Percentiles rank a stretch among this genome's conserved stretches.
Evolutionary conservation across 2,113 vertebrate genomes (phyloP).

Genomic region (Scortum barcoo): DNA sequence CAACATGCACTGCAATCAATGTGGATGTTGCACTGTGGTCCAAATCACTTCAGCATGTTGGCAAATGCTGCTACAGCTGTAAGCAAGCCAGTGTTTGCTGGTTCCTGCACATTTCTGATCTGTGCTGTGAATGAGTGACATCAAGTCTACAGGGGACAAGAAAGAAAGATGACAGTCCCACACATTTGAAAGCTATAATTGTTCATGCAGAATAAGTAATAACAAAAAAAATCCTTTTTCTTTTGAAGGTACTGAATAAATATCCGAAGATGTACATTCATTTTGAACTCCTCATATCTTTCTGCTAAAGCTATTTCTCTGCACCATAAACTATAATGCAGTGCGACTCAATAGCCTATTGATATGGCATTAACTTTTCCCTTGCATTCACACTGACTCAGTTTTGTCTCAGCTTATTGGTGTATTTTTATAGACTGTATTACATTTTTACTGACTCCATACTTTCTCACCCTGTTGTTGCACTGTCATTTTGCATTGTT

Average conservation of each 20-base stretch:
- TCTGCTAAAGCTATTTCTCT: constrained; percentile 19
- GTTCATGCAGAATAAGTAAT: not conserved
- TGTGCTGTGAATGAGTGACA: not conserved
- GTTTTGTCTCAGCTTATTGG: constrained; percentile 49
- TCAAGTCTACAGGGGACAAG: not conserved
- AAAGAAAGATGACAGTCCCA: not conserved
- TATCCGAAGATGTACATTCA: not conserved
- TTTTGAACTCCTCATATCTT: constrained; percentile 15
- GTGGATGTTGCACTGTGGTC: constrained; percentile 5
- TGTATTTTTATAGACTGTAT: constrained; percentile 49
- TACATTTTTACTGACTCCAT: constrained; percentile 50
- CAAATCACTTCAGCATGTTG: not conserved
- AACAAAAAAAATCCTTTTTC: not conserved
- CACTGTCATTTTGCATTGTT: constrained; percentile 18
- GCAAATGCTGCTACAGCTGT: constrained; percentile 8
- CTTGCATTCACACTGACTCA: constrained; percentile 36
- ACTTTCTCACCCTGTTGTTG: constrained; percentile 23
- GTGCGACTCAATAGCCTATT: constrained; percentile 25
- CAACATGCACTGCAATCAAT: not conserved
- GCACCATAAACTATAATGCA: constrained; percentile 40
- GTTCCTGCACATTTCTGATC: not conserved
- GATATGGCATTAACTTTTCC: constrained; percentile 48
- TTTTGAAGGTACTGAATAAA: constrained; percentile 19
- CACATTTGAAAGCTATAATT: not conserved
- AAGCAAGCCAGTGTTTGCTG: not conserved